Percentiles rank a stretch among this genome's conserved stretches.
phyloP scores from a whole-genome alignment of 2,888 invertebrate species.

The Papilio demoleus region DNA sequence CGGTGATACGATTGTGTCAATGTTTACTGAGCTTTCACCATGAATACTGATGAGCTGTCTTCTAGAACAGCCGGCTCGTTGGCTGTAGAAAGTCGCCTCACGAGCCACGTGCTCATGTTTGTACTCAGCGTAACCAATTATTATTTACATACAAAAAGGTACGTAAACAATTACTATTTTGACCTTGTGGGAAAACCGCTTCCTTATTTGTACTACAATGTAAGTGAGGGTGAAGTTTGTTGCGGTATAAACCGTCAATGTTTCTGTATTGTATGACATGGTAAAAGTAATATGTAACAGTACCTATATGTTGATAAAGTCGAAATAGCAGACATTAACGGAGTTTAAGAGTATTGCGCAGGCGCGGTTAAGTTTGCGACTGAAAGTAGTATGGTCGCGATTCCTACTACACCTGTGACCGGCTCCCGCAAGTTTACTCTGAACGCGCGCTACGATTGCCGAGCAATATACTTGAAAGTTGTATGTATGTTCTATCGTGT shows the following conservation, averaged over 20 bases:
- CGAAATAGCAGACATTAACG: no score
- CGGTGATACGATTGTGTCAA: not conserved
- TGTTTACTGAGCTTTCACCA: not conserved
- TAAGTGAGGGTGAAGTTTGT: not conserved
- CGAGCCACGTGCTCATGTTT: not conserved
- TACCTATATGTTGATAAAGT: no score
- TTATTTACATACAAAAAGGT: not conserved
- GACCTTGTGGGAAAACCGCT: not conserved
- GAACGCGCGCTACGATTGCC: no score
- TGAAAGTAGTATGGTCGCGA: no score
- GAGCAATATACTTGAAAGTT: no score
- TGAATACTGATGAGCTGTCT: not conserved
- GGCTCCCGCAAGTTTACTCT: no score
- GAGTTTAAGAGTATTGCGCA: no score
- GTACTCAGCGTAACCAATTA: not conserved
- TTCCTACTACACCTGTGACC: no score
- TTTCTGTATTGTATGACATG: no score
- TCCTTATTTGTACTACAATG: not conserved
- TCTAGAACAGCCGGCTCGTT: not conserved
- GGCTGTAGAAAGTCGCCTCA: not conserved
- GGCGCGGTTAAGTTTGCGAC: no score
- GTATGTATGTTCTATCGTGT: no score
- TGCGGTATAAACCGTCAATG: not conserved
- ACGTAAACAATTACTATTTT: not conserved
- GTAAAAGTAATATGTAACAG: no score